A percentile compares a stretch with the other conserved stretches of the same genome.
Conservation (phyloP, 2,888 invertebrate species). For the Cenopis cana region DNA sequence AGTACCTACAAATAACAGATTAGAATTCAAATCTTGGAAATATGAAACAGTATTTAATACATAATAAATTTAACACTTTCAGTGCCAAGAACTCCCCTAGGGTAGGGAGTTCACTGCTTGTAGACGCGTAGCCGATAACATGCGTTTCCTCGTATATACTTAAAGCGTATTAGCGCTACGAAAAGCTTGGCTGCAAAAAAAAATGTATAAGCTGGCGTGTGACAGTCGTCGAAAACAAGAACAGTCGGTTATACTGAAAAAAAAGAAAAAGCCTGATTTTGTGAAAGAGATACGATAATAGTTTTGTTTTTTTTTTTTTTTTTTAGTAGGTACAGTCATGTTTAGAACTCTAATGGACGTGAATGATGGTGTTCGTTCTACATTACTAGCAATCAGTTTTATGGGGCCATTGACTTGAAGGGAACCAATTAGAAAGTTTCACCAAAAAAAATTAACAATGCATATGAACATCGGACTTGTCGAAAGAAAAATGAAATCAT, state of each 20-base stretch:
- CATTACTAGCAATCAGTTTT: not conserved
- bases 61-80: not conserved
- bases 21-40: conserved; percentile 20
- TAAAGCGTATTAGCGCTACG: no score
- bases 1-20: conserved; percentile 45
- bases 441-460: conserved; percentile 46
- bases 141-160: no score
- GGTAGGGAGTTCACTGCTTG: no score
- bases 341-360: not conserved
- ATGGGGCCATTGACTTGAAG: conserved; percentile 16
- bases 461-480: conserved; percentile 52
- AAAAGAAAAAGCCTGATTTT: not conserved
- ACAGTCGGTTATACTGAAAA: not conserved
- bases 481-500: conserved; percentile 69
- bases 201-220: not conserved
- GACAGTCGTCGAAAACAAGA: not conserved
- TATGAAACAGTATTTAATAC: not conserved
- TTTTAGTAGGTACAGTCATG: no score
- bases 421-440: conserved; percentile 43
- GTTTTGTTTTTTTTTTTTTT: no score
- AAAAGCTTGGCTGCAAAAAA: no score
- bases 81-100: no score
- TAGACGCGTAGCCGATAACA: no score
- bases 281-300: not conserved
- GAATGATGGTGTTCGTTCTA: not conserved